phyloP scores from a whole-genome alignment of 2,888 invertebrate genomes.

The Sclerodermus sp. region DNA sequence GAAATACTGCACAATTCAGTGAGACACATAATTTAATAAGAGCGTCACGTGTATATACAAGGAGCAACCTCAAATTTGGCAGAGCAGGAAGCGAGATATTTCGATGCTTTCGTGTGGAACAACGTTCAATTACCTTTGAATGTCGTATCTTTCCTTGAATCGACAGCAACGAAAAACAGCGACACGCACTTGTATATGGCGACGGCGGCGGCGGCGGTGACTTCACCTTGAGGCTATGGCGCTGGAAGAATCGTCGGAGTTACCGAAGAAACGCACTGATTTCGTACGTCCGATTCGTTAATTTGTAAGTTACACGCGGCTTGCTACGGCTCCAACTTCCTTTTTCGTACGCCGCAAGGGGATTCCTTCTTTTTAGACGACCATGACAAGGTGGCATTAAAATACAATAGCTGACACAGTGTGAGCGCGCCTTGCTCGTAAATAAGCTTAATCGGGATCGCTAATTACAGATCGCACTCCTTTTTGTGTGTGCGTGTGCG shows the following conservation, averaged over 20 bases:
- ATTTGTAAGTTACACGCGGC: conserved; percentile 31
- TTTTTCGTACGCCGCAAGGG: conserved; percentile 23
- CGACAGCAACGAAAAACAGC: conserved; percentile 8
- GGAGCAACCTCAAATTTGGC: conserved; percentile 6
- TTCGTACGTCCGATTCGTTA: conserved; percentile 22
- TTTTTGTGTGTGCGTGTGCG: conserved; percentile 24
- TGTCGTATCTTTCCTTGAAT: conserved; percentile 11
- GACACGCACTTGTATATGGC: not conserved
- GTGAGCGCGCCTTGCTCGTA: conserved; percentile 51
- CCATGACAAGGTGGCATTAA: conserved; percentile 43
- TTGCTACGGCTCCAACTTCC: conserved; percentile 35
- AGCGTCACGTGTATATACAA: not conserved
- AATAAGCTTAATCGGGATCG: conserved; percentile 57
- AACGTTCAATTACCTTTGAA: conserved; percentile 8
- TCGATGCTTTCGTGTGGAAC: conserved; percentile 12
- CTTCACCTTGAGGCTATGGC: too few species aligned
- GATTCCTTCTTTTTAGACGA: conserved; percentile 20
- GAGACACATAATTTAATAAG: too few species aligned
- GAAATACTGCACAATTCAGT: too few species aligned
- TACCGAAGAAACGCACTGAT: not conserved
- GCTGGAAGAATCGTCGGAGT: not conserved
- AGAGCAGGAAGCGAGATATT: conserved; percentile 8
- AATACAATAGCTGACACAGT: conserved; percentile 56
- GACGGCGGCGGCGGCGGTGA: not conserved
- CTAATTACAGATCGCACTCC: conserved; percentile 55